Percentiles rank a stretch among this genome's conserved stretches.
phyloP scores from a whole-genome alignment of 2,113 vertebrate species.

The Sus scrofa region T2T-Sscrofa CM000812.6:28658001-28658500 shows the following conservation, averaged over 20 bases:
- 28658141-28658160: neutral
- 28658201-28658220: neutral
- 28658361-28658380: constrained; percentile 18
- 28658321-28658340: neutral
- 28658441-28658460: constrained; percentile 21
- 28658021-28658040: neutral
- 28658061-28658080: neutral
- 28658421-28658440: neutral
- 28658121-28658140: neutral
- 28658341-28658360: neutral
- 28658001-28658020: neutral
- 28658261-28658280: neutral
- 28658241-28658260: neutral
- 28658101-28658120: neutral
- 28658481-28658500: neutral
- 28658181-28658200: neutral
- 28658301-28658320: neutral
- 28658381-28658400: neutral
- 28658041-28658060: neutral
- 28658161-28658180: neutral
- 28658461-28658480: constrained; percentile 8
- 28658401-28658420: neutral
- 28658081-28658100: neutral
- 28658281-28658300: neutral
- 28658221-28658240: neutral